Evolutionary conservation across 2,113 vertebrate genomes (phyloP).

Genomic region (Calypte anna): DNA sequence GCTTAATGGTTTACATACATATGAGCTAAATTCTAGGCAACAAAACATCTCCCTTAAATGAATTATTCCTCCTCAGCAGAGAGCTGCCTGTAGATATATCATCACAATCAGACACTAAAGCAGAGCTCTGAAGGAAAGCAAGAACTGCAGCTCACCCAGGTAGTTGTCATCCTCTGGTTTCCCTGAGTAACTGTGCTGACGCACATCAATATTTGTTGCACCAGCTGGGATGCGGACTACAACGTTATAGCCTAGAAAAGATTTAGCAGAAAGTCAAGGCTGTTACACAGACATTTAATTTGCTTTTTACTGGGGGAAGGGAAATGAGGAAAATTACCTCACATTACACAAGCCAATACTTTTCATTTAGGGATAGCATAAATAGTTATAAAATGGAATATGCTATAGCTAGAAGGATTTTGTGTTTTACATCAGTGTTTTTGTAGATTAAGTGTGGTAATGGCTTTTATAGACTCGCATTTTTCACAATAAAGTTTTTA

Average conservation of each 20-base stretch:
- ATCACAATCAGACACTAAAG: neutral
- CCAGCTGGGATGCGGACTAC: slow-evolving; percentile 96
- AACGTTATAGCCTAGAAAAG: slow-evolving; percentile 89
- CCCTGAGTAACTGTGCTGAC: slow-evolving; percentile 98
- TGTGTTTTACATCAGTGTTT: slow-evolving; percentile 11
- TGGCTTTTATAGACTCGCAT: slow-evolving; percentile 10
- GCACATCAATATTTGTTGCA: slow-evolving; percentile 96
- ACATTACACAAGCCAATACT: slow-evolving; percentile 17
- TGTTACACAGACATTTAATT: neutral
- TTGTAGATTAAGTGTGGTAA: slow-evolving; percentile 26
- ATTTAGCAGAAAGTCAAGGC: slow-evolving; percentile 36
- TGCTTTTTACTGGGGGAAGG: neutral
- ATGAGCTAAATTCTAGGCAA: neutral
- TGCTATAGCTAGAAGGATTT: slow-evolving; percentile 8
- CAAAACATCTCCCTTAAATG: neutral
- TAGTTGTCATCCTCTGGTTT: slow-evolving; percentile 98
- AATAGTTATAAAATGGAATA: slow-evolving; percentile 17
- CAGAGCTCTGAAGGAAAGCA: neutral
- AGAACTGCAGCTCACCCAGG: slow-evolving; percentile 85
- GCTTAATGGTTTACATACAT: neutral
- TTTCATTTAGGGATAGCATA: neutral
- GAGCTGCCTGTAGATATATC: neutral
- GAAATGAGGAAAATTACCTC: slow-evolving; percentile 22
- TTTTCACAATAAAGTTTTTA: slow-evolving; percentile 51
- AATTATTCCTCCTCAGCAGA: neutral